phyloP scores from a whole-genome alignment of 2,113 vertebrate species.

The Campylomormyrus tamandua region DNA sequence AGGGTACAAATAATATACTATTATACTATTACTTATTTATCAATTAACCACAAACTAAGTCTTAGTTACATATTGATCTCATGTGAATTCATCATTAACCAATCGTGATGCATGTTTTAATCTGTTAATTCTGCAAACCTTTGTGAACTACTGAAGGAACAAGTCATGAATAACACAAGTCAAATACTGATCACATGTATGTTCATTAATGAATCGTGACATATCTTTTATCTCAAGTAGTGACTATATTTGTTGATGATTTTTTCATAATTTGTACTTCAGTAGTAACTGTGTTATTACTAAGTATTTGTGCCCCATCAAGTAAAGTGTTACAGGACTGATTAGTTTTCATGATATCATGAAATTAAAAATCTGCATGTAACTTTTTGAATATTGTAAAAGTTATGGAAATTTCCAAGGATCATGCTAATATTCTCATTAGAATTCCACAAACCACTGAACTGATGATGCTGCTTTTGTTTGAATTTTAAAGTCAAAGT shows the following conservation, averaged over 20 bases:
- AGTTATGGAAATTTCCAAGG: background rate
- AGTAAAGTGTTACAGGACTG: too few species aligned
- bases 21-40: background rate
- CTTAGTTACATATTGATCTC: background rate
- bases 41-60: background rate
- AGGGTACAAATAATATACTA: background rate
- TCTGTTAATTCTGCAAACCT: background rate
- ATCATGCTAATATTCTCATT: background rate
- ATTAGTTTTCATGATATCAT: too few species aligned
- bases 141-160: background rate
- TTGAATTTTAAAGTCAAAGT: background rate
- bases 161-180: too few species aligned
- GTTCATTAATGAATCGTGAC: too few species aligned
- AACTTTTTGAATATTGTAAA: background rate
- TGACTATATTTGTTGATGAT: too few species aligned
- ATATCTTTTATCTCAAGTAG: too few species aligned
- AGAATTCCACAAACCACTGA: background rate
- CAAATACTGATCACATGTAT: too few species aligned
- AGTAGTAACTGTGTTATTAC: too few species aligned
- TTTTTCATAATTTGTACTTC: background rate
- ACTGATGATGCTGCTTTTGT: background rate
- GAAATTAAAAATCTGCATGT: background rate
- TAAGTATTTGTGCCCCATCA: too few species aligned
- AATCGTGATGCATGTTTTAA: background rate
- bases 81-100: background rate